phyloP scores from a whole-genome alignment of 2,113 vertebrate species.

The Oryzias celebensis region DNA sequence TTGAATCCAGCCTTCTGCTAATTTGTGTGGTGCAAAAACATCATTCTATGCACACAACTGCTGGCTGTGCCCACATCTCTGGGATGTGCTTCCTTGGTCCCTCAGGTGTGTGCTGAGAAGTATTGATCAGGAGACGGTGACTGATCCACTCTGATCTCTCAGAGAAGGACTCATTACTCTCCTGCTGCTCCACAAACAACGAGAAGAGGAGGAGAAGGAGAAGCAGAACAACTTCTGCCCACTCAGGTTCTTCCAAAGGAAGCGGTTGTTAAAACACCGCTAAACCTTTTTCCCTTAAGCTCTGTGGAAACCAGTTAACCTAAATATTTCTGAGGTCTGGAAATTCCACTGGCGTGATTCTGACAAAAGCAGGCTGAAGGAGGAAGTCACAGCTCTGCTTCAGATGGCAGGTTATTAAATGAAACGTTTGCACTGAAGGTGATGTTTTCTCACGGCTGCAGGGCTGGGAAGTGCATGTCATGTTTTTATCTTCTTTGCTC shows the following conservation, averaged over 20 bases:
- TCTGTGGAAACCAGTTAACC: too few relatives aligned
- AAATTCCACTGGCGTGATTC: too few relatives aligned
- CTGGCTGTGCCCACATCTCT: neutral
- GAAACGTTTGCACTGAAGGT: too few relatives aligned
- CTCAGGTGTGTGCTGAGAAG: slow-evolving; percentile 5
- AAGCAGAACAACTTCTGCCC: neutral
- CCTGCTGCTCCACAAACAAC: slow-evolving; percentile 16
- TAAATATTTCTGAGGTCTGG: too few relatives aligned
- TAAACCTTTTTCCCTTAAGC: too few relatives aligned
- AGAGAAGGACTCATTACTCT: slow-evolving; percentile 29
- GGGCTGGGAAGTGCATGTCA: too few relatives aligned
- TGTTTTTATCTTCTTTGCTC: too few relatives aligned
- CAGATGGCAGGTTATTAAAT: too few relatives aligned
- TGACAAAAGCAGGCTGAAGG: too few relatives aligned
- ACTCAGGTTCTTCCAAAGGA: neutral
- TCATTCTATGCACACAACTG: neutral
- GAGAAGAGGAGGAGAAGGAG: neutral
- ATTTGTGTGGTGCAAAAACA: slow-evolving; percentile 14
- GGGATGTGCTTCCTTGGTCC: slow-evolving; percentile 12
- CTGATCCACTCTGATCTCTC: slow-evolving; percentile 23
- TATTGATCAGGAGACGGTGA: slow-evolving; percentile 42
- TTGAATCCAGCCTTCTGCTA: slow-evolving; percentile 2
- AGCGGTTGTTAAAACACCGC: neutral
- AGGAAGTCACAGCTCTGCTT: too few relatives aligned
- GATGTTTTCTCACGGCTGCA: too few relatives aligned